Evolutionary conservation across 2,113 vertebrate genomes (phyloP).

Genomic region (Ceratotherium simum): DNA sequence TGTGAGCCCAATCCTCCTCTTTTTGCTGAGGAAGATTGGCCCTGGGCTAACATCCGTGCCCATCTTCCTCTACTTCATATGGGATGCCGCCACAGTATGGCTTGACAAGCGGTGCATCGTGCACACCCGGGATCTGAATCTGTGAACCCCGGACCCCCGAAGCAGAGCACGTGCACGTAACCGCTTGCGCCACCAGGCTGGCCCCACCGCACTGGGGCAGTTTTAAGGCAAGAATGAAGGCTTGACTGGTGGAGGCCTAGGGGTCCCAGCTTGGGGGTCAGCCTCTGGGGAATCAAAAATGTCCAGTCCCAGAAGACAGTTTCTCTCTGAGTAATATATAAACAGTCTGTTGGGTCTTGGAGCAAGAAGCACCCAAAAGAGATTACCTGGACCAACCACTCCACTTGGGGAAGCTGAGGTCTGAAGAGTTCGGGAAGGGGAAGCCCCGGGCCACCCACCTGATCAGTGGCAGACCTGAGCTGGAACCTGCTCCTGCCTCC

Average conservation of each 20-base stretch:
- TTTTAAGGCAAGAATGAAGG: neutral
- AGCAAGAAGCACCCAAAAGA: neutral
- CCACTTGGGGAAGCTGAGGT: neutral
- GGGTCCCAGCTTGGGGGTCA: neutral
- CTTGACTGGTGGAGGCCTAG: neutral
- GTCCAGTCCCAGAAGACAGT: neutral
- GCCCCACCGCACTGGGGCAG: neutral
- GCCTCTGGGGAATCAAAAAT: neutral
- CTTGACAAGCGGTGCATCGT: too few relatives aligned
- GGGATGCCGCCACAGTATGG: too few relatives aligned
- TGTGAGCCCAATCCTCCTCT: too few relatives aligned
- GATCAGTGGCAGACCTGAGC: neutral
- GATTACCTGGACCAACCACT: neutral
- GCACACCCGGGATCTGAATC: too few relatives aligned
- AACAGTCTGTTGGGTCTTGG: neutral
- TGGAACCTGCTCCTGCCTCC: neutral
- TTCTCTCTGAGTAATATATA: neutral
- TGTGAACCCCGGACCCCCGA: too few relatives aligned
- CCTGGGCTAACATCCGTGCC: too few relatives aligned
- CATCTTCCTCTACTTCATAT: too few relatives aligned
- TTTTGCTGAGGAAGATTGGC: too few relatives aligned
- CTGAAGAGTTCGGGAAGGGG: neutral
- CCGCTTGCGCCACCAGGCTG: too few relatives aligned
- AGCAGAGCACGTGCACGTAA: too few relatives aligned
- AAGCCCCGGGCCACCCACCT: neutral